Conservation (phyloP, 2,797 vertebrate genomes). For the Nyctibius grandis region DNA sequence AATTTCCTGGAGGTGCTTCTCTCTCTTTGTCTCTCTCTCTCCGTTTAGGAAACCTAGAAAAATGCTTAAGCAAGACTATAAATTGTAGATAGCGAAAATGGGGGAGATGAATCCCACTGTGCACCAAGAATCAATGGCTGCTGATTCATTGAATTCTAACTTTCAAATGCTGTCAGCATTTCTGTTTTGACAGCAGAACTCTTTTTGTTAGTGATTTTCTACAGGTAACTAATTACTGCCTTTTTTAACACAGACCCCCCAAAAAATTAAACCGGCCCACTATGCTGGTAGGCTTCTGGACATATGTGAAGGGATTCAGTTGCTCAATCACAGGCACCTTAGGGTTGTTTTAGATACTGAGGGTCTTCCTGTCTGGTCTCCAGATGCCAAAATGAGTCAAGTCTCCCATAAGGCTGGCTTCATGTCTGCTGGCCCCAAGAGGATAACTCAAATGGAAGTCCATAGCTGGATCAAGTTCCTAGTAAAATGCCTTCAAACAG, state of each 20-base stretch:
- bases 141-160: background rate
- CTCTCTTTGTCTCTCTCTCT: background rate
- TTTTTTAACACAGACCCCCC: background rate
- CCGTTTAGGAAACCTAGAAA: background rate
- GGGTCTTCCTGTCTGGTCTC: background rate
- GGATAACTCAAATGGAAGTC: background rate
- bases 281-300: background rate
- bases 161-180: background rate
- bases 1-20: conserved; percentile 22
- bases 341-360: background rate
- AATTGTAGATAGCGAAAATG: background rate
- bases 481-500: background rate
- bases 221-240: background rate
- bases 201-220: background rate
- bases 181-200: background rate
- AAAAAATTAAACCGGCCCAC: background rate
- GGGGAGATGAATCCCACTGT: background rate
- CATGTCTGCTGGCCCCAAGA: rapidly evolving
- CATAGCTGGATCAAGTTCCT: background rate
- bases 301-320: background rate
- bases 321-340: background rate
- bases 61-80: background rate
- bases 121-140: background rate
- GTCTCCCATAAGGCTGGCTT: background rate
- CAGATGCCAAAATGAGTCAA: background rate